A percentile compares a stretch with the other conserved stretches of the same genome.
These are phyloP conservation scores for Nebria ingens DNA, from an alignment of 1,140 invertebrate genomes.

Conservation along the genomic window DNA sequence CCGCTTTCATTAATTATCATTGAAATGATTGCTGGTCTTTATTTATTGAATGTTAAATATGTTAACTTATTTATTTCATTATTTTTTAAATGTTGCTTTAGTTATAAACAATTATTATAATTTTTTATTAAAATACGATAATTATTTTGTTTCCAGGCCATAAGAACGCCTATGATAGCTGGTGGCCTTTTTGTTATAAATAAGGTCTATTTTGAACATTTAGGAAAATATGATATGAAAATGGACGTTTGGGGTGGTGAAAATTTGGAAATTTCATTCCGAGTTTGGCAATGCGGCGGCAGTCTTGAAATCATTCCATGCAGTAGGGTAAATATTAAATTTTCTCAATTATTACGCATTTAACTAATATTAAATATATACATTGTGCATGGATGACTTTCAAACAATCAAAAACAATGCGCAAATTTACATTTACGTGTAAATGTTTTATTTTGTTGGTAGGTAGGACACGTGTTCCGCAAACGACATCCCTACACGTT, in stretches of 20 bases:
- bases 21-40: no score
- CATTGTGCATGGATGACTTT: no score
- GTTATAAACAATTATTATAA: conserved; percentile 6
- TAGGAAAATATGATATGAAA: conserved; percentile 94
- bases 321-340: conserved; percentile 65
- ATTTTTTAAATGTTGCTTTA: conserved; percentile 7
- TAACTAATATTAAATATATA: no score
- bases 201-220: conserved; percentile 81
- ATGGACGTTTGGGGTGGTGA: conserved; percentile 96
- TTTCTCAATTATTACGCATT: no score
- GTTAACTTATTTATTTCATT: conserved; percentile 6
- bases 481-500: conserved; percentile 95
- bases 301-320: conserved; percentile 90
- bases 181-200: conserved; percentile 92
- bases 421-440: no score
- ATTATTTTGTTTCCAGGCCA: conserved; percentile 40
- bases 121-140: background rate
- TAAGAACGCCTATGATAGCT: conserved; percentile 87
- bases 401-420: no score
- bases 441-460: background rate
- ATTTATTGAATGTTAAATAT: no score
- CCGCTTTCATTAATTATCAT: no score
- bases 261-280: conserved; percentile 65
- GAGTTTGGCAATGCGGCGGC: conserved; percentile 95
- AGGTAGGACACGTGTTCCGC: conserved; percentile 78